phyloP scores from a whole-genome alignment of 1,140 invertebrate genomes.

The Augochlora pura region DNA sequence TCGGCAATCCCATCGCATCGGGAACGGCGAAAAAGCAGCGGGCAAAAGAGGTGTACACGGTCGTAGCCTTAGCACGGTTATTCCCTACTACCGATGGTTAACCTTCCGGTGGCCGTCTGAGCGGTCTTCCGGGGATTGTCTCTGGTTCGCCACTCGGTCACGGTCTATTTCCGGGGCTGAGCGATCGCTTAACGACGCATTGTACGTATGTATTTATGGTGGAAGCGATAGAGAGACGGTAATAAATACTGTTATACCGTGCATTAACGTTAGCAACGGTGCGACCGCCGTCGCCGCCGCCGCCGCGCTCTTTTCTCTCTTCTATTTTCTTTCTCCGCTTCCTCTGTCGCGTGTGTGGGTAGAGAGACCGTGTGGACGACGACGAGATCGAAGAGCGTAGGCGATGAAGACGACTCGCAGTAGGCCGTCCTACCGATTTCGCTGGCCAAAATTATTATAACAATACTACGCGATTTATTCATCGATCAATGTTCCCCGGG shows the following conservation, averaged over 20 bases:
- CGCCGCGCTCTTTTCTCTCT: neutral
- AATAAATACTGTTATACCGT: conserved; percentile 67
- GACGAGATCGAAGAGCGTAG: too few relatives aligned
- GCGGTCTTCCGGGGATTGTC: conserved; percentile 65
- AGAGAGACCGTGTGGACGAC: too few relatives aligned
- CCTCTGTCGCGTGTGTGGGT: conserved; percentile 52
- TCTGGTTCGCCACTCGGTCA: conserved; percentile 60
- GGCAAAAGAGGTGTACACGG: neutral
- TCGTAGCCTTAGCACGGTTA: neutral
- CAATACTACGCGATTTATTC: too few relatives aligned
- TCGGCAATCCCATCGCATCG: neutral
- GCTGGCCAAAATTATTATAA: too few relatives aligned
- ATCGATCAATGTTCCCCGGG: too few relatives aligned
- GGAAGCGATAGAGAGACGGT: conserved; percentile 58
- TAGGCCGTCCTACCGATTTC: too few relatives aligned
- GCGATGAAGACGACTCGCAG: too few relatives aligned
- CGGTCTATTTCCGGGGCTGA: conserved; percentile 65
- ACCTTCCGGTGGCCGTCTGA: conserved; percentile 61
- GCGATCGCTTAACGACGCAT: conserved; percentile 65
- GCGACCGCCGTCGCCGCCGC: neutral
- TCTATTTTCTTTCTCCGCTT: neutral
- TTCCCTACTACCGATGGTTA: conserved; percentile 47
- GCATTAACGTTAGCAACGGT: conserved; percentile 61
- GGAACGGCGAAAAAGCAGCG: neutral
- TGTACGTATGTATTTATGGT: conserved; percentile 67